A percentile compares a stretch with the other conserved stretches of the same genome.
Evolutionary conservation across 2,113 vertebrate genomes (phyloP).

Genomic region (Equus przewalskii): DNA sequence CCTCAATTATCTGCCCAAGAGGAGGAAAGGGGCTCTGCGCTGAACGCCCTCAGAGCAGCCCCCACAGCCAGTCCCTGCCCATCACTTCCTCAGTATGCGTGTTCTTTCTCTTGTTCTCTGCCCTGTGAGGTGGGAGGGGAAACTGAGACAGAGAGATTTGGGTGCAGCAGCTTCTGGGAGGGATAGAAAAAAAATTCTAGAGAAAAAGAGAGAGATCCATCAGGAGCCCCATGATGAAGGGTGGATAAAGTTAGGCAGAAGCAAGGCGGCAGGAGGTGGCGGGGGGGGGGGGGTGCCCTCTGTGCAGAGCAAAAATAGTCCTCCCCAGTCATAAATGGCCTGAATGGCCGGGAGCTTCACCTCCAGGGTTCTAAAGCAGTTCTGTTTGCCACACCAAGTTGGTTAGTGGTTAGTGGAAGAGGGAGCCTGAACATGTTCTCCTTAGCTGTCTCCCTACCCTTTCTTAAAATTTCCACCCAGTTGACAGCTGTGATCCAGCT

Average conservation of each 20-base stretch:
- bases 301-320: not conserved
- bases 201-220: not conserved
- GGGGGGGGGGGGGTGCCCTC: not conserved
- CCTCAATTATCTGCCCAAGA: conserved; percentile 31
- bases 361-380: not conserved
- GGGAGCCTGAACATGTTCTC: not conserved
- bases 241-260: not conserved
- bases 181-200: not conserved
- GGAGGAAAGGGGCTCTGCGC: not conserved
- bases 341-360: not conserved
- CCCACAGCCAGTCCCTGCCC: not conserved
- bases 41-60: not conserved
- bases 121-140: not conserved
- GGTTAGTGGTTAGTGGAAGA: not conserved
- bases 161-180: not conserved
- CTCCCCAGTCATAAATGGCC: not conserved
- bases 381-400: not conserved
- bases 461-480: not conserved
- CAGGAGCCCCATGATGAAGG: not conserved
- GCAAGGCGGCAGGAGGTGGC: not conserved
- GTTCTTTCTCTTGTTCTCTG: conserved; percentile 19
- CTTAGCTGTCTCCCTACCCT: not conserved
- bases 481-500: not conserved
- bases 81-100: not conserved
- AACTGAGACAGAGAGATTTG: conserved; percentile 57